Evolutionary conservation across 2,888 invertebrate species (phyloP).

Genomic region (Gnatocerus cornutus): DNA sequence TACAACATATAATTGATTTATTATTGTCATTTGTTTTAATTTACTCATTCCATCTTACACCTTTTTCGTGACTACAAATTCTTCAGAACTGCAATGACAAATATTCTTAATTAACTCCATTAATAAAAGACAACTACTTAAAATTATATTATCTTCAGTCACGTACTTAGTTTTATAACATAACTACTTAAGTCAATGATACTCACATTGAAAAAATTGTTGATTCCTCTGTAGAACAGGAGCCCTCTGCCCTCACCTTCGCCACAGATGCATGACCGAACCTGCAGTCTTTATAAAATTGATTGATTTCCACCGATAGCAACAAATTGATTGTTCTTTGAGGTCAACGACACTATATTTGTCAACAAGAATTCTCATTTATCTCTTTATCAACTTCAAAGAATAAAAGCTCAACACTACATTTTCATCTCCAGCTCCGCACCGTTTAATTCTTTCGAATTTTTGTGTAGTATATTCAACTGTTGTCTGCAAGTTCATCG

Average conservation of each 20-base stretch:
- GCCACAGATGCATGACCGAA: neutral
- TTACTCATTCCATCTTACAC: no score
- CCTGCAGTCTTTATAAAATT: neutral
- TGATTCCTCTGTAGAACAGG: neutral
- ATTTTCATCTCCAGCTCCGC: no score
- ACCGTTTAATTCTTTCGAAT: neutral
- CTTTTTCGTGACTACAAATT: no score
- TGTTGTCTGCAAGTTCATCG: neutral
- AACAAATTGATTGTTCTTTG: constrained; percentile 22
- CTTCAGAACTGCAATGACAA: no score
- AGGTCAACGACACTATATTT: constrained; percentile 34
- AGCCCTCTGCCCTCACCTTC: neutral
- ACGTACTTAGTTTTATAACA: no score
- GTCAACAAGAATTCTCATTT: constrained; percentile 15
- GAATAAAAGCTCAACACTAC: no score
- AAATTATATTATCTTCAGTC: no score
- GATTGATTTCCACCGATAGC: constrained; percentile 1
- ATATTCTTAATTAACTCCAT: no score
- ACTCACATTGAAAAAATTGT: constrained; percentile 3
- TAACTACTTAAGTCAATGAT: no score
- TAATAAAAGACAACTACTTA: no score
- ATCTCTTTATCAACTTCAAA: neutral
- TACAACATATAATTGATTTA: no score
- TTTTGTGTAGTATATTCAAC: constrained; percentile 1
- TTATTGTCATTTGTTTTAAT: no score